Conservation (phyloP, 2,888 invertebrate genomes). For the Eupeodes luniger region DNA sequence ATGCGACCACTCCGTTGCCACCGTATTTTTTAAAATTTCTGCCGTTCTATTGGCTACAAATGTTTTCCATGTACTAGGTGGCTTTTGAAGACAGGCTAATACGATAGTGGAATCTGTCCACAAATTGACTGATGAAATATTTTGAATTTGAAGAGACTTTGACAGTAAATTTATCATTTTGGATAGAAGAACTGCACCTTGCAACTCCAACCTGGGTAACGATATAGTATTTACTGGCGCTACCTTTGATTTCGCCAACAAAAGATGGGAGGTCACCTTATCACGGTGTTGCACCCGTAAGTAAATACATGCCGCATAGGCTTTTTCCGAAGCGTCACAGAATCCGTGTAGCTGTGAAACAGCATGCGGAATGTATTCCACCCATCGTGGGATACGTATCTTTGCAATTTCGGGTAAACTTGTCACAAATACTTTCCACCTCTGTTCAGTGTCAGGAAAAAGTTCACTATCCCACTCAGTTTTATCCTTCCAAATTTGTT, state of each 20-base stretch:
- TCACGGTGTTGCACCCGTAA: not conserved
- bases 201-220: constrained; percentile 12
- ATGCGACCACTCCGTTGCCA: not conserved
- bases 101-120: constrained; percentile 1
- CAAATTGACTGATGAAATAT: not conserved
- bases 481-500: constrained; percentile 28
- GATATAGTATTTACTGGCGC: constrained; percentile 45
- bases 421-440: not conserved
- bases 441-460: not conserved
- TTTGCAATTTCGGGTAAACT: not conserved
- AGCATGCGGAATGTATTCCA: not conserved
- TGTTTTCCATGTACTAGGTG: not conserved
- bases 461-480: not conserved
- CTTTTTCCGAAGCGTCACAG: constrained; percentile 61
- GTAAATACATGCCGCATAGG: constrained; percentile 53
- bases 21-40: not conserved
- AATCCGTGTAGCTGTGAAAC: constrained; percentile 56
- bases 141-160: not conserved
- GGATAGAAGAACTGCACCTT: constrained; percentile 54
- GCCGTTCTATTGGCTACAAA: not conserved
- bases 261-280: not conserved
- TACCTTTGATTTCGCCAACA: constrained; percentile 49
- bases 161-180: not conserved
- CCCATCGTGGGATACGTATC: constrained; percentile 8
- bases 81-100: not conserved